phyloP scores from a whole-genome alignment of 2,888 invertebrate species.

The Boloria selene region DNA sequence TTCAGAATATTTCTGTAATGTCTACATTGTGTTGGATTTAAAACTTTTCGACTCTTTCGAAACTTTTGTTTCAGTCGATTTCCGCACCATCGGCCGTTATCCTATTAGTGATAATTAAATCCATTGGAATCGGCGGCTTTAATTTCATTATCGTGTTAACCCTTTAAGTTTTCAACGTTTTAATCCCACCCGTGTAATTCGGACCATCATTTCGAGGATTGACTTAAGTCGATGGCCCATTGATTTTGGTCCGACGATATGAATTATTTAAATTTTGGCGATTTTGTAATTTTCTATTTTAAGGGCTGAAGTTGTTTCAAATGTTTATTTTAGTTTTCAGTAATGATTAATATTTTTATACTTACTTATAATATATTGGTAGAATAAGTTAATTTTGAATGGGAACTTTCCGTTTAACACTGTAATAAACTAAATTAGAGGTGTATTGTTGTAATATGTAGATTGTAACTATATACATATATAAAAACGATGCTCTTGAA shows the following conservation, averaged over 20 bases:
- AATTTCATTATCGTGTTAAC: constrained; percentile 61
- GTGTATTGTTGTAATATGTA: too few relatives aligned
- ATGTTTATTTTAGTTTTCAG: neutral
- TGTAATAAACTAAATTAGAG: too few relatives aligned
- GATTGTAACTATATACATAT: too few relatives aligned
- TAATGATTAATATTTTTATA: neutral
- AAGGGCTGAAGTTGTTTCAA: constrained; percentile 7
- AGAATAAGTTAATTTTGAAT: too few relatives aligned
- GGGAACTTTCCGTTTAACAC: too few relatives aligned
- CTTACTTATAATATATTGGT: too few relatives aligned
- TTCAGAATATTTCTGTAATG: constrained; percentile 19
- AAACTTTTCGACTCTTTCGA: constrained; percentile 48
- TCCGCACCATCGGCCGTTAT: constrained; percentile 63
- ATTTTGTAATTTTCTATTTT: constrained; percentile 15
- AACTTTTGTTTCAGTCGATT: constrained; percentile 55
- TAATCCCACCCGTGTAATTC: constrained; percentile 39
- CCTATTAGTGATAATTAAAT: constrained; percentile 74
- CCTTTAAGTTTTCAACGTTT: constrained; percentile 46
- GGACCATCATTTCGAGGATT: constrained; percentile 30
- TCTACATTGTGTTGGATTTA: constrained; percentile 14
- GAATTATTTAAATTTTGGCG: constrained; percentile 25
- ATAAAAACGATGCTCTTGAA: too few relatives aligned
- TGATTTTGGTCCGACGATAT: constrained; percentile 23
- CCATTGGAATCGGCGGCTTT: constrained; percentile 57
- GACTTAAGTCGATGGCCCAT: constrained; percentile 34